Base-by-base conservation (phyloP, 2,888 invertebrate genomes). In the Lithophane semibrunnea region DNA sequence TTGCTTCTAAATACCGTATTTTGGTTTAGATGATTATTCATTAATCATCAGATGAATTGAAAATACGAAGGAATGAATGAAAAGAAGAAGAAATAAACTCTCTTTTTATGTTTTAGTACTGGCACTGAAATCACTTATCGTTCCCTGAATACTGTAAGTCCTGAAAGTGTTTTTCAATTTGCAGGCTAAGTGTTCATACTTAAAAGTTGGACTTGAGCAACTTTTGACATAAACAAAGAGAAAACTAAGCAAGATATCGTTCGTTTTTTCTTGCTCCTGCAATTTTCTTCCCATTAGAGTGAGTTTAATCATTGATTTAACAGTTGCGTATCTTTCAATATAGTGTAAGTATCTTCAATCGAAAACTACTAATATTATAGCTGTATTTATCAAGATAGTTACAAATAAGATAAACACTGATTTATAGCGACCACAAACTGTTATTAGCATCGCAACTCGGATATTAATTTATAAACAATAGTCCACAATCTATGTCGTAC, bases 391-490 rank as follows among this genome's bases (percentile, higher is more conserved):
- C 64, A 73, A 75, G 54, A 81, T 75, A 80, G 66, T 78, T 60
- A 56, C 68, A 76, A 77, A 82, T 76, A 66, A 81, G 86, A 84
- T 87, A 87, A 79, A 54, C 71, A 56, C 12, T 88, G 83, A 88
- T 87, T 88, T 83, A 88, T 75, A 71, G 70, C 49, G 29, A 63
- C 80, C 76, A 71, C 82, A 72, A 68, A 83, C 66, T 77, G 69
- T 81, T 88, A 83, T 82, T 83, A 83, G 73, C 78, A 72, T 85
- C 81, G 73, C 77, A 80, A 74, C 49, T 75, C 79, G 83, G 83
- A 88, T 86, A 90, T 88, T 89, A 90, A 90, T 89, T 91, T 85
- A 83, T 83, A 89, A 90, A 90, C 90, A 90, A 90, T 87, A 85
- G 83, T 64, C 80, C 69, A 69, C 76, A 61, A 83, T 86, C 78